Evolutionary conservation across 2,113 vertebrate species (phyloP), one percentile per base, ranked within the genome.

Genomic region (Aix galericulata): DNA sequence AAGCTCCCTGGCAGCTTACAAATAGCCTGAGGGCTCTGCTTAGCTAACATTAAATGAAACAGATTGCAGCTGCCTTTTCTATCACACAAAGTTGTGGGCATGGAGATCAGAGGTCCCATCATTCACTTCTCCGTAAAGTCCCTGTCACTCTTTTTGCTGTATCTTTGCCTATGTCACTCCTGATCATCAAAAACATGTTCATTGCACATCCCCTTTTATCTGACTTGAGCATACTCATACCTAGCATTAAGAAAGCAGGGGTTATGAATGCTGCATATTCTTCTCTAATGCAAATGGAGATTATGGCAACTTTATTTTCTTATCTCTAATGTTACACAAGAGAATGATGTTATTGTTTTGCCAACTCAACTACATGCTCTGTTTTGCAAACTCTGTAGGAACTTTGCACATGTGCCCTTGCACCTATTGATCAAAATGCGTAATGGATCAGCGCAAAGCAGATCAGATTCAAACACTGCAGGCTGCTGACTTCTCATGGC

Each of bases 1-100:
- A 84, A 93, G 77, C 92, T 94, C 88, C 86, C 88, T 84, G 95
- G 94, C 93, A 96, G 94, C 92, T 84, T 89, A 88, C 93, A 94
- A 96, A 96, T 13, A 96, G 95, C 95, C 95, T 2, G 53, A 90
- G 96, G 96, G 94, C 88, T 94, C 83, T 48, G 92, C 94, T 88
- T 82, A 92, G 90, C 95, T 92, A 67, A 26, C 76, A 50, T 91
- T 88, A 94, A 96, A 91, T 21, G 74, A 74, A 96, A 94, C 94
- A 95, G 93, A 96, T 95, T 95, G 96, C 92, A 94, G 95, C 92
- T 96, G 96, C 95, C 94, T 96, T 44, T 26, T 52, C 90, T 73
- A 58, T 73, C 83, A 72, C 2, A 86, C 62, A 6, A 89, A 95
- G 88, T 36, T 87, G 93, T 89, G 91, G 94, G 93, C 82, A 80